Base-by-base conservation (phyloP, 2,113 vertebrate species). In the Chunga burmeisteri region DNA sequence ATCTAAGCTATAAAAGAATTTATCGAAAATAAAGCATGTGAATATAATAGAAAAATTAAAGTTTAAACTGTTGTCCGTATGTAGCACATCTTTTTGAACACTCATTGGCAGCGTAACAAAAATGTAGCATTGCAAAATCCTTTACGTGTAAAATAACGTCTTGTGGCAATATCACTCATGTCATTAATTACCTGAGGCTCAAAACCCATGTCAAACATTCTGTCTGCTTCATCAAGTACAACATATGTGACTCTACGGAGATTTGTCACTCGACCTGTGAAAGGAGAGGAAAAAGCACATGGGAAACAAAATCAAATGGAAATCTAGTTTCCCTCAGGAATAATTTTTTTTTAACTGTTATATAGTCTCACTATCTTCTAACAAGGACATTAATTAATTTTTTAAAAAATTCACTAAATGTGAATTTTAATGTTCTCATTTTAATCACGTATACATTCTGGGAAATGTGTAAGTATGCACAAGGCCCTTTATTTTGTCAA, bases 151-250 rank as follows among this genome's bases (percentile, higher is more conserved):
- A 65, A 81, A 19, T 1, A 61, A 29, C 21, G 15, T 32, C 20
- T 30, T 73, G 27, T 25, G 53, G 50, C 50, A 75, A 3, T 23
- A 55, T n/a, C 34, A 9, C 38, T 55, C 19, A 4, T 7, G 22
- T 19, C n/a, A 16, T 47, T 27, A 16, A 78, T 97, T 96, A 99
- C 99, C 99, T 99, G 99, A 55, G 99, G 99, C 93, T 99, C 99
- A 75, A 99, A 99, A 40, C 99, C 99, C 99, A 99, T 99, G 97
- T 99, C 99, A 95, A 99, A 99, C 99, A 99, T 99, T 97, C 99
- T 98, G 98, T 99, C 99, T 55, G 99, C 99, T 98, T 99, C 99
- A 93, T 99, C 99, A 92, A 99, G 97, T 58, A 99, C 99, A 97
- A 99, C 99, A 0, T 99, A 99, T 0, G 99, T 99, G 55, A 98